Evolutionary conservation across 37 sponge, comb jelly and placozoan genomes (phyloP), one percentile per base, ranked within the genome.

Genomic region (Ephydatia muelleri): DNA sequence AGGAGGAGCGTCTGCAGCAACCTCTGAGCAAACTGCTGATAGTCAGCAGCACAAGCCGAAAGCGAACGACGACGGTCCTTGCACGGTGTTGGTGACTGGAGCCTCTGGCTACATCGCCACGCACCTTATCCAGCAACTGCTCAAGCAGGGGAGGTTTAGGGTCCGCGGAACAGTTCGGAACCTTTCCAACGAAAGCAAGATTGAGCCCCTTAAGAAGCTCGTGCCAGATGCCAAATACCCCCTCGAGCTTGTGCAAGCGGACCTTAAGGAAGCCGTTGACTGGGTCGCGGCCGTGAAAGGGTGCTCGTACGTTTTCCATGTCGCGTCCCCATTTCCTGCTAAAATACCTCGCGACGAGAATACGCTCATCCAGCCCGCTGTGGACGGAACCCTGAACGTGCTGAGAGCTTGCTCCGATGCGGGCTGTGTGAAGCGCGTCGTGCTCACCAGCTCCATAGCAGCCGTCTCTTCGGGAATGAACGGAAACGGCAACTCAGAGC

Each of bases 21-120:
- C 82, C 11, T n/a, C 33, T 28, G 27, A 19, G 22, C 49, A 48
- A 47, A 49, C 11, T n/a, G 30, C 80, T 26, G 65, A 65, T 25
- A 67, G 1, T 19, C 75, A 31, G 74, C 34, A 32, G 36, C 34
- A 36, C 12, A 23, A 23, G 4, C 75, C 75, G 37, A 78, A 85
- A 28, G 87, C 82, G 69, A 70, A 70, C 19, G 76, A 84, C 13
- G 91, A 85, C 14, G 83, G 68, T 38, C 71, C 81, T 31, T 80
- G 80, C 19, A 72, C 68, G 34, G 97, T 95, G 65, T 69, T 97
- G 48, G 98, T 97, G 39, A 97, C 96, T 25, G 98, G 98, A 6
- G 96, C 94, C 19, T 93, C 98, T 0, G 98, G 98, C 0, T 97
- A 70, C 82, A 79, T 97, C 23, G 96, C 96, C 22, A 74, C 92